Base-by-base conservation (phyloP, 2,797 vertebrate genomes). In the Sternotherus odoratus region DNA sequence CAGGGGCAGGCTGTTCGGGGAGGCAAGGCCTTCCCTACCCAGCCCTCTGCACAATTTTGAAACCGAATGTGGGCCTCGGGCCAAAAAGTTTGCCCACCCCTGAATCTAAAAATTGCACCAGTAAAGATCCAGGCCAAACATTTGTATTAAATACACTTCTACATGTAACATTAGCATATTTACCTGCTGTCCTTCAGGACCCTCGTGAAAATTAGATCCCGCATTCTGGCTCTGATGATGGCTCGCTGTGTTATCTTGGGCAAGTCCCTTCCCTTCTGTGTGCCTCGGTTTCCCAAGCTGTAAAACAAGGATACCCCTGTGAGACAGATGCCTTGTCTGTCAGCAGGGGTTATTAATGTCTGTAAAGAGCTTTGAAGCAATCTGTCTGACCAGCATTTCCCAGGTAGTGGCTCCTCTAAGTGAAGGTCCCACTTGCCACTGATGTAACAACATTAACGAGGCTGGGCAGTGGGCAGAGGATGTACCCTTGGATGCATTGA, bases 201-300 rank as follows among this genome's bases (percentile, higher is more conserved):
- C 15, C 26, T 11, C 30, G 8, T 46, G 30, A 77, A 36, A 60
- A 36, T 60, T 57, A 28, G 10, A 56, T 77, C 46, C 26, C 2
- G 21, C 28, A 50, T 75, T 13, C 26, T 12, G 54, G 60, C 33
- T 69, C 17, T 0, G 1, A 23, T 16, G 36, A 54, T 78, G 69
- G n/a, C 86, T 77, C 0, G 51, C 28, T 39, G 28, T 57, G 48
- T 63, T n/a, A 5, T 9, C 12, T 74, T 23, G 4, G n/a, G 53
- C 53, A 79, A 15, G 8, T 13, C 28, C 36, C 24, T 6, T 30
- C 21, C 2, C 24, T 5, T 0, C 16, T 54, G 2, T 0, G 1
- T 77, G 72, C 80, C 90, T 87, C 88, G 13, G 54, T 84, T 86
- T 84, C 54, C 43, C 69, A 11, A 3, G 26, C 7, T 48, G 6